A percentile compares a stretch with the other conserved stretches of the same genome.
Conservation (phyloP, 1,140 invertebrate genomes). For the Elymnias hypermnestra region DNA sequence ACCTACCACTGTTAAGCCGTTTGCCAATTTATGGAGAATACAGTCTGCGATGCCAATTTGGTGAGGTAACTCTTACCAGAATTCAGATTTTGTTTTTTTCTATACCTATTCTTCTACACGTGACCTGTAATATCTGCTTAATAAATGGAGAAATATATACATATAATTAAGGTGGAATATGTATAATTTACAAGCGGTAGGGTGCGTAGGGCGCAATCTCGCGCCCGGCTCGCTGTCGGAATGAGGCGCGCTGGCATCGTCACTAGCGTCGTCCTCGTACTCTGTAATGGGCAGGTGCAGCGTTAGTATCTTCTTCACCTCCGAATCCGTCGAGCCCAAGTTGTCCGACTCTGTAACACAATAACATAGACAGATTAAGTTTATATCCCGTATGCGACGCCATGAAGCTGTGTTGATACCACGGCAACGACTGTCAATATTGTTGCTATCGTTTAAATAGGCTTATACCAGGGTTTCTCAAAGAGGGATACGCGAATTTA, state of each 20-base stretch:
- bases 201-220: constrained; percentile 59
- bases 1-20: no score
- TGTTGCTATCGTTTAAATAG: no score
- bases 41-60: no score
- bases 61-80: no score
- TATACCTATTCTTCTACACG: no score
- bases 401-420: constrained; percentile 24
- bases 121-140: no score
- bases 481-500: no score
- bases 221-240: constrained; percentile 82
- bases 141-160: no score
- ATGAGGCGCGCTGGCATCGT: constrained; percentile 83
- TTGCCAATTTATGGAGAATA: no score
- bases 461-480: no score
- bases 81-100: no score
- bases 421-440: constrained; percentile 20
- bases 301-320: constrained; percentile 92
- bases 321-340: constrained; percentile 89
- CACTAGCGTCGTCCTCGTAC: constrained; percentile 87
- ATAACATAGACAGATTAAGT: constrained; percentile 11
- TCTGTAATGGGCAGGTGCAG: constrained; percentile 92
- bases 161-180: no score
- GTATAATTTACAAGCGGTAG: constrained; percentile 72
- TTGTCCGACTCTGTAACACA: constrained; percentile 88
- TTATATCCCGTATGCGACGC: neutral